These are phyloP conservation scores for Anableps anableps DNA, from an alignment of 2,797 vertebrate genomes.

Conservation along the genomic window DNA sequence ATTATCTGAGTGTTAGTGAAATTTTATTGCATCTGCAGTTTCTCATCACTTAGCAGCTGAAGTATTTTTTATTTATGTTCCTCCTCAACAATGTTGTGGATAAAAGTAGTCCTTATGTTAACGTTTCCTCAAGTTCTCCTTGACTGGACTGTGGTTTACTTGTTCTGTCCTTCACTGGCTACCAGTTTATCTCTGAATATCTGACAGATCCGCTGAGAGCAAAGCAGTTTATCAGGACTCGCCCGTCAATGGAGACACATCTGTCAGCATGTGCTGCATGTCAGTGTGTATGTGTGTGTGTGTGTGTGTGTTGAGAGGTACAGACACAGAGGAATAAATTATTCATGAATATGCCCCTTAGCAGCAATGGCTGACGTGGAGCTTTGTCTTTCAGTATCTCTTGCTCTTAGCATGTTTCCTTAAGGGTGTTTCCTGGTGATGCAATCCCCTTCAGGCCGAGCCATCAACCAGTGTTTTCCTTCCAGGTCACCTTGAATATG, in stretches of 20 bases:
- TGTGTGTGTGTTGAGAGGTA: conserved; percentile 14
- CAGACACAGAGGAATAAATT: conserved; percentile 60
- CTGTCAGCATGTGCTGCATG: conserved; percentile 12
- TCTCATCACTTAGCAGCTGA: not conserved
- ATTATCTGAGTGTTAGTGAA: not conserved
- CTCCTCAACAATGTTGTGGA: not conserved
- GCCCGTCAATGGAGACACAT: conserved; percentile 20
- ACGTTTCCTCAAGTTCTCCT: conserved; percentile 12
- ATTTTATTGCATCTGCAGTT: not conserved
- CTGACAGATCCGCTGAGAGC: conserved; percentile 58
- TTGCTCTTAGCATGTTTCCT: conserved; percentile 58
- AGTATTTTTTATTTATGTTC: not conserved
- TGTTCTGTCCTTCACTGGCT: conserved; percentile 31
- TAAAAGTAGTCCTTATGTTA: conserved; percentile 21
- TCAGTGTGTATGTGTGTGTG: not conserved
- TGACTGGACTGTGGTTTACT: not conserved
- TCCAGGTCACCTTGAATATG: conserved; percentile 41
- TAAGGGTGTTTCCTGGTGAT: conserved; percentile 58
- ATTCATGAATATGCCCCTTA: conserved; percentile 64
- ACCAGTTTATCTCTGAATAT: conserved; percentile 50
- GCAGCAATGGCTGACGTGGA: conserved; percentile 51
- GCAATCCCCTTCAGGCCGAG: conserved; percentile 50
- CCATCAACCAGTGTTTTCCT: conserved; percentile 52
- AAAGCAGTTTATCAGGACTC: conserved; percentile 57
- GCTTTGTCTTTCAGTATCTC: conserved; percentile 63